phyloP scores from a whole-genome alignment of 2,888 invertebrate species.

The Pollenia labialis region DNA sequence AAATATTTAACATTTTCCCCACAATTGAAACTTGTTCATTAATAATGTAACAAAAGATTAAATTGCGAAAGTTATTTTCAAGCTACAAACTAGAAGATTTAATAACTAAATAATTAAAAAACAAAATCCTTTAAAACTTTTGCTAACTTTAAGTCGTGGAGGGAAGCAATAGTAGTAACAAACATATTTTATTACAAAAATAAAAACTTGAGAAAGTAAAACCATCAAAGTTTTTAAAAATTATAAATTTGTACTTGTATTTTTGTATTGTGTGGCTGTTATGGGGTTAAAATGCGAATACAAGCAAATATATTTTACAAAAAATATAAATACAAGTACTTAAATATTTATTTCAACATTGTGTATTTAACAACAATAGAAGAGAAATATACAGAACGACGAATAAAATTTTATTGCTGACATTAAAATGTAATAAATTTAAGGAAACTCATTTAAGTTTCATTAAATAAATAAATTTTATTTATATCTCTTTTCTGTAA shows the following conservation, averaged over 20 bases:
- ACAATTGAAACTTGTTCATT: neutral
- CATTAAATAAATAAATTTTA: neutral
- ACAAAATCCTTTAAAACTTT: neutral
- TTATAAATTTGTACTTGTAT: neutral
- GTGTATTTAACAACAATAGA: too few relatives aligned
- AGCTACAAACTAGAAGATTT: neutral
- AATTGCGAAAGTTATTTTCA: neutral
- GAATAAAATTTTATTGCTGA: conserved; percentile 7
- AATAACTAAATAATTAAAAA: conserved; percentile 6
- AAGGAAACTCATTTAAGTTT: conserved; percentile 7
- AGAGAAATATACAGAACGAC: neutral
- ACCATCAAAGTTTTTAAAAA: neutral
- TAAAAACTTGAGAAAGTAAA: neutral
- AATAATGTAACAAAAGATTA: neutral
- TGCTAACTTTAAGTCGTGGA: neutral
- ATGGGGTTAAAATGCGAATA: neutral
- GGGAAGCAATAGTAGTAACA: neutral
- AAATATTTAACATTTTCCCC: neutral
- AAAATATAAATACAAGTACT: conserved; percentile 6
- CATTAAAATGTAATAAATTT: conserved; percentile 12
- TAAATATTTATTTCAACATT: neutral
- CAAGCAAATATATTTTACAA: conserved; percentile 5
- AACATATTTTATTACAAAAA: conserved; percentile 1
- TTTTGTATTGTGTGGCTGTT: neutral
- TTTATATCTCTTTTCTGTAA: too few relatives aligned